These are phyloP conservation scores for Rutpela maculata DNA, from an alignment of 2,888 invertebrate species.

Conservation along the genomic window DNA sequence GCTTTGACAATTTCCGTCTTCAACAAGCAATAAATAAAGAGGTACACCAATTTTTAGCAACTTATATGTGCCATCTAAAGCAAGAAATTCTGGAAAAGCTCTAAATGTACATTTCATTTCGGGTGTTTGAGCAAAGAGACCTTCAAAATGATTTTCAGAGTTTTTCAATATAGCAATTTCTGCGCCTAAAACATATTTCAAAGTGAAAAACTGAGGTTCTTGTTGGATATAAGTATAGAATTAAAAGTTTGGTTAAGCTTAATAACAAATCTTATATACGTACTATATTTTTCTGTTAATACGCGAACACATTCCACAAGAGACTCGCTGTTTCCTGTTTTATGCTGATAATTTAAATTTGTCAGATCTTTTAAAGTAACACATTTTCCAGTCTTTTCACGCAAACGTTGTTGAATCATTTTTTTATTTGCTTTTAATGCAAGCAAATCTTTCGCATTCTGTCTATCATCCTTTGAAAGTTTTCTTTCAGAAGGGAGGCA, in stretches of 20 bases:
- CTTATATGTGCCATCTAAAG: background rate
- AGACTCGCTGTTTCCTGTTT: background rate
- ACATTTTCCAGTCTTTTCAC: slow-evolving; percentile 6
- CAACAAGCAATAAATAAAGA: background rate
- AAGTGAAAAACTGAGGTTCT: too few relatives aligned
- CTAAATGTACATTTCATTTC: background rate
- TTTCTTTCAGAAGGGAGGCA: background rate
- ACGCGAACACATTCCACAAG: background rate
- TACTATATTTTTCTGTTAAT: background rate
- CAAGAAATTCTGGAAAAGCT: background rate
- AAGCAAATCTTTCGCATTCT: background rate
- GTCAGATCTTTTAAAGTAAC: slow-evolving; percentile 9
- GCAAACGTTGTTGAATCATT: background rate
- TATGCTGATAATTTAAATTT: too few relatives aligned
- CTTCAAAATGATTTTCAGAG: background rate
- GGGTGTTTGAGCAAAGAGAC: background rate
- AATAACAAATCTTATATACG: too few relatives aligned
- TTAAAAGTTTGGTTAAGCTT: too few relatives aligned
- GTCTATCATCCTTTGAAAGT: background rate
- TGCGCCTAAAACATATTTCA: too few relatives aligned
- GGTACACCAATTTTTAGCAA: background rate
- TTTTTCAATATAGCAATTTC: background rate
- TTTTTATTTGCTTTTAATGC: background rate
- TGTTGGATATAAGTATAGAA: too few relatives aligned
- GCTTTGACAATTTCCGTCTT: background rate